These are phyloP conservation scores for Phalacrocorax pelagicus DNA, from an alignment of 2,113 vertebrate genomes.

Conservation along the genomic window DNA sequence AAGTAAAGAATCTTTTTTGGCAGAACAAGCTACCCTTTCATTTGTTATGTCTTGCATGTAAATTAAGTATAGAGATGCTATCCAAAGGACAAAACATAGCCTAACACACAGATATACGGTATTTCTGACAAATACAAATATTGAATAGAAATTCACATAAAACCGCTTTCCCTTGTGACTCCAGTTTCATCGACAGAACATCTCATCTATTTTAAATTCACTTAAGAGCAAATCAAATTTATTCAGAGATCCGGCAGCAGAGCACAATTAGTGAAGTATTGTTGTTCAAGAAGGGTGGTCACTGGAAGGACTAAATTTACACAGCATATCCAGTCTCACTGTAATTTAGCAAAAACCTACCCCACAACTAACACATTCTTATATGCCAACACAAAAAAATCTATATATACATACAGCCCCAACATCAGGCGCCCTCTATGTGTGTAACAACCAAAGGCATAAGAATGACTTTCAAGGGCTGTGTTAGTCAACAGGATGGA, in stretches of 20 bases:
- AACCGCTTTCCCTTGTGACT: neutral
- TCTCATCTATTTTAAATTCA: constrained; percentile 9
- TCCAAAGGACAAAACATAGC: constrained; percentile 17
- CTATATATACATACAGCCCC: neutral
- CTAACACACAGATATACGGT: neutral
- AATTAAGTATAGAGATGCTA: constrained; percentile 22
- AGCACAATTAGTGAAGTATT: neutral
- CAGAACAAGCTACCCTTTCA: neutral
- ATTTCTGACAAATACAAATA: constrained; percentile 15
- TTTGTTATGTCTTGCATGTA: constrained; percentile 32
- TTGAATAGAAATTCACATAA: neutral
- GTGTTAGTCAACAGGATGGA: neutral
- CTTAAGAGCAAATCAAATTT: constrained; percentile 19
- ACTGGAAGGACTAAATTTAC: neutral
- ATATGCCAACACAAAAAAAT: neutral
- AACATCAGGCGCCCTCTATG: neutral
- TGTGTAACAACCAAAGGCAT: neutral
- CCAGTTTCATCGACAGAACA: neutral
- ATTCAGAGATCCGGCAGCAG: neutral
- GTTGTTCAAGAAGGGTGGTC: neutral
- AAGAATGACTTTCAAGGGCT: neutral
- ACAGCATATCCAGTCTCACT: neutral
- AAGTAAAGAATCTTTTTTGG: neutral
- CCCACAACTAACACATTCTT: neutral
- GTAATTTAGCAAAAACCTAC: neutral